These are phyloP conservation scores for Antheraea yamamai DNA, from an alignment of 2,888 invertebrate genomes.

Conservation along the genomic window DNA sequence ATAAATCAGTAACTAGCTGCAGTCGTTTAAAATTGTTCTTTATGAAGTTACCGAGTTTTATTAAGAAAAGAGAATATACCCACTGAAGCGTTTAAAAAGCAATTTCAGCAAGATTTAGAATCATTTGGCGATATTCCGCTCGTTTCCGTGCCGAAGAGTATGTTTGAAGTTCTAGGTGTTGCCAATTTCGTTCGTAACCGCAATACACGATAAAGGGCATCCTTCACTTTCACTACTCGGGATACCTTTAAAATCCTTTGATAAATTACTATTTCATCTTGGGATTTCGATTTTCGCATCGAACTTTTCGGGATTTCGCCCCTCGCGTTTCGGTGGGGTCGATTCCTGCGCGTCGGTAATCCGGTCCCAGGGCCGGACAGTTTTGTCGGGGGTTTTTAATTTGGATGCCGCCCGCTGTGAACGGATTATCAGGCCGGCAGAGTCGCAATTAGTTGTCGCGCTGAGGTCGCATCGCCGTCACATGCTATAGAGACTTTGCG, in stretches of 20 bases:
- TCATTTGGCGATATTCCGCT: slow-evolving; percentile 24
- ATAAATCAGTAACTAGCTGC: slow-evolving; percentile 6
- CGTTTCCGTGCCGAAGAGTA: slow-evolving; percentile 37
- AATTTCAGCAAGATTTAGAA: slow-evolving; percentile 10
- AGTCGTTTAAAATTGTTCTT: neutral
- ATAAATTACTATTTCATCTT: slow-evolving; percentile 81
- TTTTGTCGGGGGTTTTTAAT: slow-evolving; percentile 75
- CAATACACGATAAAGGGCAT: slow-evolving; percentile 65
- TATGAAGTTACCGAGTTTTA: neutral
- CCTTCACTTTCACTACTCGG: slow-evolving; percentile 66
- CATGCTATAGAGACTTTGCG: slow-evolving; percentile 51
- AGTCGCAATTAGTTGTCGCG: slow-evolving; percentile 73
- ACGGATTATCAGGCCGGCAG: slow-evolving; percentile 72
- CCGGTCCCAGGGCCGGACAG: slow-evolving; percentile 61
- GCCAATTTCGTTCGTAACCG: slow-evolving; percentile 56
- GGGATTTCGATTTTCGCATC: slow-evolving; percentile 67
- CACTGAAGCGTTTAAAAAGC: neutral
- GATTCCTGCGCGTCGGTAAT: slow-evolving; percentile 61
- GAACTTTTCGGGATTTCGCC: slow-evolving; percentile 63
- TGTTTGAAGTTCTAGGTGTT: slow-evolving; percentile 43
- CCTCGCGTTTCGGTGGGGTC: slow-evolving; percentile 51
- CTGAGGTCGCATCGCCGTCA: slow-evolving; percentile 53
- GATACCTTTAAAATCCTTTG: slow-evolving; percentile 73
- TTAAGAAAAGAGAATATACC: slow-evolving; percentile 3
- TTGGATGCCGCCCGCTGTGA: slow-evolving; percentile 77